These are phyloP conservation scores for Neodon shergylaensis DNA, from an alignment of 2,113 vertebrate genomes.

Conservation along the genomic window DNA sequence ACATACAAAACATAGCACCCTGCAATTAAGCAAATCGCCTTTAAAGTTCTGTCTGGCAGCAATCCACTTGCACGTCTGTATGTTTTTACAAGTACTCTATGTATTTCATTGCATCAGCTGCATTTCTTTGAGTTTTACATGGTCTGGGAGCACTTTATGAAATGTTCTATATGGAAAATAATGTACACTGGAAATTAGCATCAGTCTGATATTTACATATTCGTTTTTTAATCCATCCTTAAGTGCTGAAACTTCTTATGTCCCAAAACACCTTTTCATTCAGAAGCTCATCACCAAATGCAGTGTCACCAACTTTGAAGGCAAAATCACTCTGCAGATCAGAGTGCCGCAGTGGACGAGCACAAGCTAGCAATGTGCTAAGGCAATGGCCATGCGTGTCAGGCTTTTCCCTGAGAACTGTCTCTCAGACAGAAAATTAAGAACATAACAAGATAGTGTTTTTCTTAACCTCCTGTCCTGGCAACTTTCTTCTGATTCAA, in stretches of 20 bases:
- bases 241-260: conserved; percentile 51
- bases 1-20: conserved; percentile 75
- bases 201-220: conserved; percentile 63
- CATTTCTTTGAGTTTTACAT: conserved; percentile 85
- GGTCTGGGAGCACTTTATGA: conserved; percentile 83
- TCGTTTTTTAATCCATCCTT: conserved; percentile 67
- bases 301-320: conserved; percentile 62
- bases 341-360: conserved; percentile 44
- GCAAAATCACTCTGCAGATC: conserved; percentile 57
- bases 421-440: conserved; percentile 61
- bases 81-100: conserved; percentile 83
- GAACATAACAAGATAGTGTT: neutral
- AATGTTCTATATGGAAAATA: conserved; percentile 84
- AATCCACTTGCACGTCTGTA: conserved; percentile 76
- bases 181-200: conserved; percentile 77
- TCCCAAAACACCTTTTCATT: conserved; percentile 76
- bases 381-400: conserved; percentile 28
- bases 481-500: conserved; percentile 58
- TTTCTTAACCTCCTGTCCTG: conserved; percentile 28
- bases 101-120: conserved; percentile 83
- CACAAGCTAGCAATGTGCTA: conserved; percentile 52
- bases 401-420: conserved; percentile 44
- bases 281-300: conserved; percentile 47
- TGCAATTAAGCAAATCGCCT: conserved; percentile 80
- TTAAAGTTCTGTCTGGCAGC: conserved; percentile 83